Percentiles rank a stretch among this genome's conserved stretches.
Conservation (phyloP, 2,797 vertebrate genomes). For the Onychomys leucogaster region DNA sequence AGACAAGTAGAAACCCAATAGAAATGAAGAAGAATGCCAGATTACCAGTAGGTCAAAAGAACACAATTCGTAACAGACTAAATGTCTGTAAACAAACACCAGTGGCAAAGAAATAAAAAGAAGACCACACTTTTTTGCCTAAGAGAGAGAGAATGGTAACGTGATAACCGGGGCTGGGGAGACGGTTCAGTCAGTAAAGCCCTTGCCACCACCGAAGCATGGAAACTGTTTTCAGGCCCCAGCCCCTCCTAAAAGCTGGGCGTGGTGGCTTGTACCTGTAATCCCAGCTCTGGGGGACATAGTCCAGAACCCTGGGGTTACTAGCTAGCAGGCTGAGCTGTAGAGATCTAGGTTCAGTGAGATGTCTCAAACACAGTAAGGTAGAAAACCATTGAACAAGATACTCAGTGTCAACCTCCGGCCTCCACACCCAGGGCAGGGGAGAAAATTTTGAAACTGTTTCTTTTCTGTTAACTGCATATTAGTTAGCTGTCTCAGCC, state of each 20-base stretch:
- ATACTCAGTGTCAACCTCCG: background rate
- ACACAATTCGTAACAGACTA: background rate
- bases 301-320: background rate
- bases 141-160: background rate
- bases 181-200: background rate
- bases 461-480: background rate
- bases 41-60: background rate
- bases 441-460: background rate
- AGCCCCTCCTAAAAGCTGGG: background rate
- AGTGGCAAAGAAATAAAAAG: slow-evolving; percentile 30
- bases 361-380: background rate
- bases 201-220: background rate
- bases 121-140: background rate
- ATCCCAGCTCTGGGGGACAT: background rate
- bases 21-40: background rate
- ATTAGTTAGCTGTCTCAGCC: background rate
- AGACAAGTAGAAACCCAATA: background rate
- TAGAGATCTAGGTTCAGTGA: background rate
- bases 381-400: background rate
- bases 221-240: background rate
- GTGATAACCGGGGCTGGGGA: background rate
- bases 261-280: background rate
- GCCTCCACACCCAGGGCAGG: no score
- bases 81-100: background rate
- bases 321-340: background rate